A percentile compares a stretch with the other conserved stretches of the same genome.
phyloP scores from a whole-genome alignment of 1,140 invertebrate genomes.

The Proctacanthus coquilletti region DNA sequence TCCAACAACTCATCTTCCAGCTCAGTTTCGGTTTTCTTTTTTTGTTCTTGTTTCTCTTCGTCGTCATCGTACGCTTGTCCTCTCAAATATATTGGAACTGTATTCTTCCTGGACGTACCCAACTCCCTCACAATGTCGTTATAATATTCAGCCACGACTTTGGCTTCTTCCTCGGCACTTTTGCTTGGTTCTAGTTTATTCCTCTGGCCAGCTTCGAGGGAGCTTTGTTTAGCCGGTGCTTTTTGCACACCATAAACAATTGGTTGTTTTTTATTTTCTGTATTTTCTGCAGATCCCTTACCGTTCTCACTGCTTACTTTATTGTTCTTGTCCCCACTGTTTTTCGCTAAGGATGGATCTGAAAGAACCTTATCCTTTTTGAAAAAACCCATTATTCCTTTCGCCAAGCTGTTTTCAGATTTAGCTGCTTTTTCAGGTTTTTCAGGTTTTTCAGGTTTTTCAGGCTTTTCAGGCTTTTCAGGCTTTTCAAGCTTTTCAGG shows the following conservation, averaged over 20 bases:
- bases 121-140: constrained; percentile 60
- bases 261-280: too few relatives aligned
- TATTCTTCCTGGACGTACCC: constrained; percentile 35
- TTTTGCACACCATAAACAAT: too few relatives aligned
- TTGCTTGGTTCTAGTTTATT: constrained; percentile 18
- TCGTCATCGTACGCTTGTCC: constrained; percentile 9
- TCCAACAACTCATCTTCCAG: constrained; percentile 12
- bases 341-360: too few relatives aligned
- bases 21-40: too few relatives aligned
- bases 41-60: constrained; percentile 7
- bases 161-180: constrained; percentile 39
- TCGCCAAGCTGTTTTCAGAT: too few relatives aligned
- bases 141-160: constrained; percentile 61
- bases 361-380: too few relatives aligned
- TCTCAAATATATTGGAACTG: constrained; percentile 37
- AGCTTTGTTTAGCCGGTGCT: too few relatives aligned
- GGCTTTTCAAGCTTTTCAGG: constrained; percentile 1
- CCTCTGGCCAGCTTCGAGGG: constrained; percentile 15
- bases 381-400: too few relatives aligned
- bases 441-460: too few relatives aligned
- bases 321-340: too few relatives aligned
- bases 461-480: constrained; percentile 19
- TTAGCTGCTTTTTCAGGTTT: constrained; percentile 13
- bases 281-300: too few relatives aligned
- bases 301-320: too few relatives aligned